A percentile compares a stretch with the other conserved stretches of the same genome.
phyloP scores from a whole-genome alignment of 2,888 invertebrate species.

The Luperina nickerlii region DNA sequence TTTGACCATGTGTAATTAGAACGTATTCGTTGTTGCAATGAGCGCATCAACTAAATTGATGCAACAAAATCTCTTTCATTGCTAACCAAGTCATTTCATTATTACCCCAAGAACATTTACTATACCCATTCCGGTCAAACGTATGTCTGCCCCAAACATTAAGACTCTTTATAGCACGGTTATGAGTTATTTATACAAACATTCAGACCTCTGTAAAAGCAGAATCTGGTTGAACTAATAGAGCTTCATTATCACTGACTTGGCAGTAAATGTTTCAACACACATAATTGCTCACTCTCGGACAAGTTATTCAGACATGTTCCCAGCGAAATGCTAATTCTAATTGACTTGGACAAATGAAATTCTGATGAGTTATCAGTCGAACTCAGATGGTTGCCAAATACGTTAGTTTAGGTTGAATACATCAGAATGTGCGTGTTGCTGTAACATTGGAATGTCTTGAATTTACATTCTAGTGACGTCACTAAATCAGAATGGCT shows the following conservation, averaged over 20 bases:
- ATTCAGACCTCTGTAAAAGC: constrained; percentile 31
- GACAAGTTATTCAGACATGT: constrained; percentile 55
- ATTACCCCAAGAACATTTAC: not conserved
- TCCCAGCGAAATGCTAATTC: constrained; percentile 61
- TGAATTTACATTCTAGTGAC: not conserved
- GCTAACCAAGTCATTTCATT: not conserved
- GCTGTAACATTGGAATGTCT: constrained; percentile 26
- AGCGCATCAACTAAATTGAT: not conserved
- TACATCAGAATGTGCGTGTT: constrained; percentile 48
- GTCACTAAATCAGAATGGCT: too few species aligned
- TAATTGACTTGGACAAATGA: constrained; percentile 56
- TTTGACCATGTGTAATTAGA: too few species aligned
- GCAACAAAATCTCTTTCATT: not conserved
- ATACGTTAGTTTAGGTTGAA: constrained; percentile 48
- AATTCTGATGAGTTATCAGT: constrained; percentile 54
- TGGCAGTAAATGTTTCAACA: constrained; percentile 31
- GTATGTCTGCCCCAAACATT: constrained; percentile 9
- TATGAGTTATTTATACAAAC: constrained; percentile 40
- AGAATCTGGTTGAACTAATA: constrained; percentile 37
- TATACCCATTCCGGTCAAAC: not conserved
- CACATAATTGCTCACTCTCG: constrained; percentile 32
- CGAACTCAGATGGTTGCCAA: constrained; percentile 47
- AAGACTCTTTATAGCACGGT: constrained; percentile 1
- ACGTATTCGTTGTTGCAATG: not conserved
- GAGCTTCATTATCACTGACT: constrained; percentile 21